These are phyloP conservation scores for Marronus borbonicus DNA, from an alignment of 2,888 invertebrate species.

Conservation along the genomic window DNA sequence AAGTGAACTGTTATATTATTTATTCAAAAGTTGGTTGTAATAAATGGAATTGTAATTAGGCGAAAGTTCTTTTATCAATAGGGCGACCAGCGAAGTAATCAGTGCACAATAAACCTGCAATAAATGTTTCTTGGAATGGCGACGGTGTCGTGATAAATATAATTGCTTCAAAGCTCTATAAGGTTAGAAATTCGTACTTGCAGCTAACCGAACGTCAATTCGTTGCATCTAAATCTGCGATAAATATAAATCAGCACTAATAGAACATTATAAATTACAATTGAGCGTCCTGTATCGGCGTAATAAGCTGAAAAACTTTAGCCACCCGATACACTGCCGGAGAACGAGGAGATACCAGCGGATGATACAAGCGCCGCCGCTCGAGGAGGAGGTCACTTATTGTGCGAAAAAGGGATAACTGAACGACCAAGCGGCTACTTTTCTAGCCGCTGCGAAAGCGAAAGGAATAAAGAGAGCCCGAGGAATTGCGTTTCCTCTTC, in stretches of 20 bases:
- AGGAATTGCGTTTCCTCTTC: conserved; percentile 21
- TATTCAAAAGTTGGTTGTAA: no score
- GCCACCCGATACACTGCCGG: background rate
- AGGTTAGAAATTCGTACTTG: background rate
- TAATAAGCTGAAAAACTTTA: conserved; percentile 25
- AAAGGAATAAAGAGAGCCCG: conserved; percentile 3
- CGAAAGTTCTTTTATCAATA: no score
- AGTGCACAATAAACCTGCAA: background rate
- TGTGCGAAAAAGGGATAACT: conserved; percentile 16
- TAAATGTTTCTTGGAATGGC: background rate
- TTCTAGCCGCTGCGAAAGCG: background rate
- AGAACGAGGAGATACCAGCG: background rate
- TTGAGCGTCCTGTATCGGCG: conserved; percentile 6
- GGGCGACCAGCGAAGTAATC: background rate
- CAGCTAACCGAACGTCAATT: conserved; percentile 15
- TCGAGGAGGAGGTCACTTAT: background rate
- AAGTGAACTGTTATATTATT: no score
- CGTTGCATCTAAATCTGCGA: background rate
- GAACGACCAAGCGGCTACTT: background rate
- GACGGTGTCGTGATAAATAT: background rate
- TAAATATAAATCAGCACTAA: conserved; percentile 27
- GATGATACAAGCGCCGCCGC: background rate
- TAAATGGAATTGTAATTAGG: no score
- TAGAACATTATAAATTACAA: conserved; percentile 40
- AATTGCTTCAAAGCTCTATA: background rate